Evolutionary conservation across 2,113 vertebrate species (phyloP), one percentile per base, ranked within the genome.

Genomic region (Clarias magur): DNA sequence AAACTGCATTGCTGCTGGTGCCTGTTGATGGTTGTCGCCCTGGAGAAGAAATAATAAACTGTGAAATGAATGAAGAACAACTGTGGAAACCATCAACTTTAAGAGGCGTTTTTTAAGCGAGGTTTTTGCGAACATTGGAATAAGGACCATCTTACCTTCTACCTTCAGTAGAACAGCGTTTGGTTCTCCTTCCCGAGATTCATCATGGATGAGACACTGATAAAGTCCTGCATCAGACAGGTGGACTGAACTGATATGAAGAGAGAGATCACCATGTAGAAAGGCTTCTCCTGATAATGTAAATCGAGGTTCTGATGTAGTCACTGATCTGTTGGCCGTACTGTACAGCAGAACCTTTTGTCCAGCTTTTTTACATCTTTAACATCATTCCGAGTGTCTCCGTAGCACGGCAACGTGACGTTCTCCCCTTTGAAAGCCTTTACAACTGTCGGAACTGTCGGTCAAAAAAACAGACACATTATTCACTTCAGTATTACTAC

Each of bases 151-250:
- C 65, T 34, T 19, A 83, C 82, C 65, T 57, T 72, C 48, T 54
- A 83, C 65, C 54, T 70, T 23, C 63, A 83, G 63, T 11, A 83
- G 19, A 19, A 83, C 82, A 21, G 82, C 53, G 2, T 17, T 4
- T 11, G 82, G 82, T 30, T 83, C 65, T 83, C 48, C 65, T 1
- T 83, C 82, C 13, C 16, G 38, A 25, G 48, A 70, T 57, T 83
- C 82, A 83, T 70, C 82, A 7, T 70, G 65, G 25, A 83, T 16
- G 48, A 53, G 67, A 54, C 82, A 83, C 53, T 3, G 82, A 83
- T 83, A 83, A 12, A 57, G 1, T 38, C 82, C 82, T 27, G 59
- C 48, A 70, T 83, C 82, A 21, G 65, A 70, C 53, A 5, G 38
- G 1, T 21, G 48, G 19, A 83, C 63, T 27, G 82, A 30, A 27